Percentiles rank a stretch among this genome's conserved stretches.
phyloP scores from a whole-genome alignment of 1,140 invertebrate species.

The Eurytemora carolleeae region DNA sequence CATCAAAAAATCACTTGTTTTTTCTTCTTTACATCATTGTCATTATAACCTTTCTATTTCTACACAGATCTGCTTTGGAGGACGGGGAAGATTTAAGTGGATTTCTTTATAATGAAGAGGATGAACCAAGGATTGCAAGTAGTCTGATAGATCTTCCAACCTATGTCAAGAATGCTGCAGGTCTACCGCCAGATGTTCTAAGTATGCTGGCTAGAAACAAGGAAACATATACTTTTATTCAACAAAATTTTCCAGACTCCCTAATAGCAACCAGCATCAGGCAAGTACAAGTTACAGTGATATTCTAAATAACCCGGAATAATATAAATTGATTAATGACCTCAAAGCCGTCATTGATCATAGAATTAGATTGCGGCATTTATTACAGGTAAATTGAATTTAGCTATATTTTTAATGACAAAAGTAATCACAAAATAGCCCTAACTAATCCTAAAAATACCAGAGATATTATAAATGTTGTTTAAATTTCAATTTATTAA shows the following conservation, averaged over 20 bases:
- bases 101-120: not conserved
- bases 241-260: constrained; percentile 5
- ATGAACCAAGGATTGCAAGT: not conserved
- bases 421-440: no score
- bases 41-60: not conserved
- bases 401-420: no score
- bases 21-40: not conserved
- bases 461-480: no score
- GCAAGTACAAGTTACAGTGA: no score
- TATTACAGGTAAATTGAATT: no score
- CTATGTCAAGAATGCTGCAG: not conserved
- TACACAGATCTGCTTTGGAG: not conserved
- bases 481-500: no score
- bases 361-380: no score
- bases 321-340: no score
- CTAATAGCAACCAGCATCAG: not conserved
- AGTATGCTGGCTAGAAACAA: constrained; percentile 1
- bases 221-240: not conserved
- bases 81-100: not conserved
- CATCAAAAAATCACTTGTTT: not conserved
- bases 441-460: no score
- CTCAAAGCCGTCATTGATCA: no score
- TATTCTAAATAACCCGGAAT: no score
- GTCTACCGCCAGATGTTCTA: constrained; percentile 3
- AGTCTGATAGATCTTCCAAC: not conserved